A percentile compares a stretch with the other conserved stretches of the same genome.
phyloP scores from a whole-genome alignment of 2,797 vertebrate species.

The Leptodactylus fallax region DNA sequence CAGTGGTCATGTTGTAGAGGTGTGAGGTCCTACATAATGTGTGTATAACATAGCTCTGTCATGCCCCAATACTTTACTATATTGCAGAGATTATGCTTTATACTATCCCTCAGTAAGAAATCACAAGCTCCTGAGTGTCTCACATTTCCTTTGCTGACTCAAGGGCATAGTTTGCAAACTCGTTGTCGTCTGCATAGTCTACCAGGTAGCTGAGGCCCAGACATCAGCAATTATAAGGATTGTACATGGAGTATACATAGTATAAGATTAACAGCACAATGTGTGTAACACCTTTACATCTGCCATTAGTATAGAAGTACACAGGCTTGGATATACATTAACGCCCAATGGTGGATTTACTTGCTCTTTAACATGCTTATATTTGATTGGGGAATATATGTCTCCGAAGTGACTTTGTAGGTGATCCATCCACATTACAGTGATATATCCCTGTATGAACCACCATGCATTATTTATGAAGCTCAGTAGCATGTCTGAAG shows the following conservation, averaged over 20 bases:
- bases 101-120: neutral
- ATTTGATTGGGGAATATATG: slow-evolving; percentile 47
- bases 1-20: neutral
- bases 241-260: neutral
- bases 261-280: neutral
- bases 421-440: slow-evolving; percentile 51
- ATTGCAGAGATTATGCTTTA: neutral
- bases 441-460: slow-evolving; percentile 36
- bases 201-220: neutral
- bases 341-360: slow-evolving; percentile 5
- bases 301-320: neutral
- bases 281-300: neutral
- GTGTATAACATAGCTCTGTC: neutral
- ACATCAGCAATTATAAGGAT: neutral
- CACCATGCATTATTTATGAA: slow-evolving; percentile 48
- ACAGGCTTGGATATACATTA: slow-evolving; percentile 17
- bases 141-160: neutral
- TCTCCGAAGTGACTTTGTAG: slow-evolving; percentile 44
- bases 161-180: neutral
- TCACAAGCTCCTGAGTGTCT: too few relatives aligned
- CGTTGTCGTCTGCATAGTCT: neutral
- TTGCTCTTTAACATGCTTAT: slow-evolving; percentile 33
- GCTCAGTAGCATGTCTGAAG: slow-evolving; percentile 26
- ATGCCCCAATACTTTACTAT: too few relatives aligned
- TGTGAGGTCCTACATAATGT: neutral